Evolutionary conservation across 2,113 vertebrate species (phyloP).

Genomic region (Sylvicapra grimmia): DNA sequence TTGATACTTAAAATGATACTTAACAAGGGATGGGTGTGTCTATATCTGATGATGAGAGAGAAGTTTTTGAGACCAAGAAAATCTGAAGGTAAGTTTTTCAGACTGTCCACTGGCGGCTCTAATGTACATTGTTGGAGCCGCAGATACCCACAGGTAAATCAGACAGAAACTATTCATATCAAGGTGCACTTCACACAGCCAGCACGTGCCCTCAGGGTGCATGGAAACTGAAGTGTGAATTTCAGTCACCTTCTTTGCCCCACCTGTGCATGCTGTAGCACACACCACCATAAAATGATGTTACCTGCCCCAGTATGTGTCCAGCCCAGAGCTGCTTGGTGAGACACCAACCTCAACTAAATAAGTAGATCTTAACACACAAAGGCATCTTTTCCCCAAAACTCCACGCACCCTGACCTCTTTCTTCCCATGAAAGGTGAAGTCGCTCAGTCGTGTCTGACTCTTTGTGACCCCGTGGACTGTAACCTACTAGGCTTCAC

Average conservation of each 20-base stretch:
- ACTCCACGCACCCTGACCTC: neutral
- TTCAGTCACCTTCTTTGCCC: neutral
- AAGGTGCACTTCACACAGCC: fast-evolving
- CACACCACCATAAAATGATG: neutral
- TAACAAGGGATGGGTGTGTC: neutral
- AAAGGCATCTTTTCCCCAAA: neutral
- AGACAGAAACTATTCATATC: neutral
- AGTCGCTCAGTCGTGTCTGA: too few relatives aligned
- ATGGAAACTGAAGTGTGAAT: neutral
- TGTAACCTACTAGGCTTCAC: too few relatives aligned
- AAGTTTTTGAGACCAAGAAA: neutral
- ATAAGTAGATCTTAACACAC: neutral
- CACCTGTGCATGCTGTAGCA: neutral
- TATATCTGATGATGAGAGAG: neutral
- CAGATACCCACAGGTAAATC: neutral
- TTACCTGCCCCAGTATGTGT: neutral
- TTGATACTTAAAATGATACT: neutral
- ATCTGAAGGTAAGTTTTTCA: neutral
- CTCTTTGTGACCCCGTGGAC: too few relatives aligned
- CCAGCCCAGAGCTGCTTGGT: neutral
- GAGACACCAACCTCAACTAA: neutral
- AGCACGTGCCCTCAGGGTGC: neutral
- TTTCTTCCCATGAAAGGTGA: neutral
- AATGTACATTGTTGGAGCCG: fast-evolving
- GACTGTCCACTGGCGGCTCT: neutral